These are phyloP conservation scores for human DNA, from an alignment of 2,113 vertebrate genomes.

Conservation along the genomic window GRCh38 chr11:97704501-97705000, in stretches of 20 bases:
- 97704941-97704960: neutral
- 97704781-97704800: neutral
- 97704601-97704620: neutral
- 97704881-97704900: neutral
- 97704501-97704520: neutral
- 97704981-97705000: neutral
- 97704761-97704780: neutral
- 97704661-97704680: neutral
- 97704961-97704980: neutral
- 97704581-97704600: neutral
- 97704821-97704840: neutral
- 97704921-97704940: neutral
- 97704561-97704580: neutral
- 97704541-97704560: neutral
- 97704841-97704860: neutral
- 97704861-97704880: neutral
- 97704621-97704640: neutral
- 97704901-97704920: neutral
- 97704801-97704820: neutral
- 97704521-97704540: neutral
- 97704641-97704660: neutral
- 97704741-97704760: neutral
- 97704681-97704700: neutral
- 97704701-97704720: neutral
- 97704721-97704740: neutral